Evolutionary conservation across 2,888 invertebrate genomes (phyloP), one percentile per base, ranked within the genome.

Genomic region (Noctua janthe): DNA sequence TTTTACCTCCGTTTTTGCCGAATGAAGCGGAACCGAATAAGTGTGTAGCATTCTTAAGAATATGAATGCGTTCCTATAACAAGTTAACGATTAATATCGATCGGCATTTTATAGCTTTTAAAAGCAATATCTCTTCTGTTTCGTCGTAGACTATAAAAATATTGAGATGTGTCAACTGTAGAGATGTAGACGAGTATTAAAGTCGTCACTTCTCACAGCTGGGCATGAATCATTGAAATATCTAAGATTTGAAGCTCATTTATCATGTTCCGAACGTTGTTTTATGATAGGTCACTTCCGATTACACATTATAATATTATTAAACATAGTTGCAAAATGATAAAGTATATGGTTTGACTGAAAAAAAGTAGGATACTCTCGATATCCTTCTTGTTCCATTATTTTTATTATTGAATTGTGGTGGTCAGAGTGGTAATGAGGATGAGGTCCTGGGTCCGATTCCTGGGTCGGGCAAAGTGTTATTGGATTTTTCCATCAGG

Each of bases 21-120:
- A 69, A n/a, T n/a, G 10, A 47, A 17, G 1, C 8, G 1, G n/a
- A 47, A 17, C n/a, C 69, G 47, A 8, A 47, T 8, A 29, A 13
- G 49, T 29, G 69, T 69, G 69, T 69, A 69, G 8, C 69, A 69
- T 47, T 69, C 69, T 47, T 47, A 66, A 85, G 76, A 80, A 67
- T 76, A 71, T 81, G 67, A 76, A 79, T 83, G 79, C 43, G 54
- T 80, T 66, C 74, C 78, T 87, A 69, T 78, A 85, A 74, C 82
- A 69, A 76, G 78, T 77, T 73, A 79, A 73, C 85, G 83, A 87
- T 87, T 80, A 87, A 85, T 81, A 83, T 83, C 72, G 79, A 83
- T 76, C 69, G 74, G 59, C 20, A 71, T 83, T 87, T 87, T 83
- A 81, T 85, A 76, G 81, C 81, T 78, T 78, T 85, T 81, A 76